Percentiles rank a stretch among this genome's conserved stretches.
phyloP scores from a whole-genome alignment of 2,797 vertebrate species.

The Chelon auratus region DNA sequence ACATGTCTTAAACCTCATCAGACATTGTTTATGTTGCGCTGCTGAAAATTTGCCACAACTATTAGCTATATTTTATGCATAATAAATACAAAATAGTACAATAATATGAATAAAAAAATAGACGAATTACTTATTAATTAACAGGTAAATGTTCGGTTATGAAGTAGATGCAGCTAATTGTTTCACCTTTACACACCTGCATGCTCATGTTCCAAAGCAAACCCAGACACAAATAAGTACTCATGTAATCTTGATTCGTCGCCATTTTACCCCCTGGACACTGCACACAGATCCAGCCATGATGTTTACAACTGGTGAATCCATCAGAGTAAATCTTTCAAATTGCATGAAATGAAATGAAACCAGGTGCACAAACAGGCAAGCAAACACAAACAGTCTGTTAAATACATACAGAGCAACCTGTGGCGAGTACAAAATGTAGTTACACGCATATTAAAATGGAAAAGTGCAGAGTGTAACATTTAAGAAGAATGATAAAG shows the following conservation, averaged over 20 bases:
- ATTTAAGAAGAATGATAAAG: conserved; percentile 19
- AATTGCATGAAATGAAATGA: conserved; percentile 34
- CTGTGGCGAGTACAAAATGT: neutral
- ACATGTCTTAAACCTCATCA: neutral
- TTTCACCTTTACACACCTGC: neutral
- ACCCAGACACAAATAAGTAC: neutral
- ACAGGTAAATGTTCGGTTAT: neutral
- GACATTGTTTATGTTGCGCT: neutral
- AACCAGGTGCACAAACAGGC: conserved; percentile 37
- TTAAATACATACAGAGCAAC: conserved; percentile 13
- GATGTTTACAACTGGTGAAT: conserved; percentile 40
- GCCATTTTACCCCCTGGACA: neutral
- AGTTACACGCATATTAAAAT: neutral
- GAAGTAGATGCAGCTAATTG: neutral
- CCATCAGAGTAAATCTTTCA: conserved; percentile 58
- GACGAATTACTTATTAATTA: neutral
- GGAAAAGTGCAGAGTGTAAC: neutral
- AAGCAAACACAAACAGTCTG: conserved; percentile 24
- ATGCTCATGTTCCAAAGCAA: neutral
- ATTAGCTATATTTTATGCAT: neutral
- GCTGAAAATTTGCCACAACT: neutral
- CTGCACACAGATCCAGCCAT: conserved; percentile 2
- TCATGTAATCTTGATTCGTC: conserved; percentile 3
- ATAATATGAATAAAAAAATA: neutral
- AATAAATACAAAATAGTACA: too few relatives aligned